Base-by-base conservation (phyloP, 2,113 vertebrate species). In the Corvus moneduloides region DNA sequence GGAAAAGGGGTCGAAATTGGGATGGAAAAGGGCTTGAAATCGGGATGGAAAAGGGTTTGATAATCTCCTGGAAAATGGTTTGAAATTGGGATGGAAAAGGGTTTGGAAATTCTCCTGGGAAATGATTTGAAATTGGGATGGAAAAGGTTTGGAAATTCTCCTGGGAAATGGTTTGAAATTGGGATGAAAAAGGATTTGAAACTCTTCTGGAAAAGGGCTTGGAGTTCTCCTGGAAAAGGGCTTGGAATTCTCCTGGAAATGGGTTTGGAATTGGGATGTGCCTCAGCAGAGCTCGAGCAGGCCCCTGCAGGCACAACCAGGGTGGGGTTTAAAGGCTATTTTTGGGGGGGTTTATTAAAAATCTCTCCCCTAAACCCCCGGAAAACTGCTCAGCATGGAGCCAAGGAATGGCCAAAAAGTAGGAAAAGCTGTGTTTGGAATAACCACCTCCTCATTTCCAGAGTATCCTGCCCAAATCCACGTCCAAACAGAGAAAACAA, bases 291-390 rank as follows among this genome's bases (percentile, higher is more conserved):
- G 28, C 11, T 33, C 8, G 8, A 49, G 2, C 4, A 32, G 24
- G 46, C 22, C 15, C 35, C 51, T n/a, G 32, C 62, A 46, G 71
- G 23, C 35, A 26, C n/a, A 24, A 18, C 16, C 55, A 46, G 69
- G 16, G 24, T 23, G 30, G 43, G n/a, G 3, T 6, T 32, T 20
- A 6, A 7, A 13, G 41, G 26, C 30, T 20, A 39, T 1, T 7
- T 28, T 22, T 32, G 6, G 27, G 14, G n/a, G 22, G n/a, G 21
- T 27, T 63, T n/a, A 10, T n/a, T n/a, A 66, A 46, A 67, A 13
- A 4, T 16, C 18, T 23, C 23, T 64, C 1, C 1, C 17, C 7
- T 28, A 20, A 43, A 72, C 44, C 2, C 11, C 0, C 13, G 62
- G 79, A 43, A 62, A 62, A 48, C 59, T 30, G 20, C 41, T 74